These are phyloP conservation scores for Ictalurus furcatus DNA, from an alignment of 2,113 vertebrate species.

Conservation along the genomic window DNA sequence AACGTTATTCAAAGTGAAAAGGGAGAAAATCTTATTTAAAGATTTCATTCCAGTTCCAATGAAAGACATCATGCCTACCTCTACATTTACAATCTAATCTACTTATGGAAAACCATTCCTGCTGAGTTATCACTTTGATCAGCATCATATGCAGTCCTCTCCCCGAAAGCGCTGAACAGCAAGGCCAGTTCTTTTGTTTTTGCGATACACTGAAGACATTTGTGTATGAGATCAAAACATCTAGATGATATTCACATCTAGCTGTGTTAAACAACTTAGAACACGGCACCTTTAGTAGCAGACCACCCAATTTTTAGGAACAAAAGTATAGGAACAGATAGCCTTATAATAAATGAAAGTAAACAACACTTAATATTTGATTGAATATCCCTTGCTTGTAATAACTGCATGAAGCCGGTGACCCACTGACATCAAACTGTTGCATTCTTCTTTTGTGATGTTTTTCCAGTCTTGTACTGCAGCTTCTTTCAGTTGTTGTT, in stretches of 20 bases:
- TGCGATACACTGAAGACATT: not conserved
- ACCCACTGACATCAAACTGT: not conserved
- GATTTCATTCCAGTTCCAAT: not conserved
- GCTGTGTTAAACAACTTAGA: not conserved
- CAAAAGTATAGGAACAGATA: not conserved
- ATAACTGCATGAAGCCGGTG: no score
- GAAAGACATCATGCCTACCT: not conserved
- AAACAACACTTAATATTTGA: not conserved
- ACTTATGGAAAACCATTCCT: not conserved
- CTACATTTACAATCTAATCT: not conserved
- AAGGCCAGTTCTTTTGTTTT: not conserved
- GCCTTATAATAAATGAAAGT: not conserved
- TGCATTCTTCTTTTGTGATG: not conserved
- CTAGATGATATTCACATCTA: no score
- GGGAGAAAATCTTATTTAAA: not conserved
- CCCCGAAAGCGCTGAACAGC: no score
- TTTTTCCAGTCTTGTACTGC: not conserved
- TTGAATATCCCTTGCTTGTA: not conserved
- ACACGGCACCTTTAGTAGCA: not conserved
- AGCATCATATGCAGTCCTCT: not conserved
- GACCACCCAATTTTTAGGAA: not conserved
- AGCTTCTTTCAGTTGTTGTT: not conserved
- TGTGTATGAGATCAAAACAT: not conserved
- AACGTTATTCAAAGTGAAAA: no score
- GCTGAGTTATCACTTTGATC: not conserved